A percentile compares a stretch with the other conserved stretches of the same genome.
These are phyloP conservation scores for Erannis defoliaria DNA, from an alignment of 2,888 invertebrate genomes.

Conservation along the genomic window DNA sequence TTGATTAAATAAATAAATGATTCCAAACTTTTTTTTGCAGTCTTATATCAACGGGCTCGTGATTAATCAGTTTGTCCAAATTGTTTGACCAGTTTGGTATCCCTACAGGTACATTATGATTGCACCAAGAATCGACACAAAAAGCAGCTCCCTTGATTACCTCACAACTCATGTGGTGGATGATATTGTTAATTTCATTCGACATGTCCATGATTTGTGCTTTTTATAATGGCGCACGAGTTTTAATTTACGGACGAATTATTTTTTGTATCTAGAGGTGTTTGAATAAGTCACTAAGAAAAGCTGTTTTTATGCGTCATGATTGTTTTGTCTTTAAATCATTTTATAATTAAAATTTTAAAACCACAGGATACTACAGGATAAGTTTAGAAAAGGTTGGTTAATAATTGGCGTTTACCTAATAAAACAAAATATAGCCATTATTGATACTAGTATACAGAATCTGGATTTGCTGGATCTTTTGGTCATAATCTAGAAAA, in stretches of 20 bases:
- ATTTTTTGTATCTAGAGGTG: constrained; percentile 20
- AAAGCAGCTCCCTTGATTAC: constrained; percentile 72
- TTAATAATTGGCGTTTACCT: too few species aligned
- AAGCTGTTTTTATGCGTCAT: neutral
- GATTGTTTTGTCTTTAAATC: too few species aligned
- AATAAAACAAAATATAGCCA: too few species aligned
- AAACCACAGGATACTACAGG: too few species aligned
- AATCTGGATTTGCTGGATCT: too few species aligned
- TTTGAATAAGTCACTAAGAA: constrained; percentile 7
- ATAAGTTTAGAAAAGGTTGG: too few species aligned
- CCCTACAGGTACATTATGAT: constrained; percentile 66
- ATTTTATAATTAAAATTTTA: too few species aligned
- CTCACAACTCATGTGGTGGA: constrained; percentile 62
- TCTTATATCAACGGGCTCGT: too few species aligned
- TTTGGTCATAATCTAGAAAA: too few species aligned
- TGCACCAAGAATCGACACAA: constrained; percentile 68
- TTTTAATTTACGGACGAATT: constrained; percentile 39
- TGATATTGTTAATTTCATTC: constrained; percentile 70
- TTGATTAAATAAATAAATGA: too few species aligned
- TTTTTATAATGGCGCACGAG: constrained; percentile 39
- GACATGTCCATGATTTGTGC: constrained; percentile 61
- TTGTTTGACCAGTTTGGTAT: constrained; percentile 43
- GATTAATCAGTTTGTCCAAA: constrained; percentile 27
- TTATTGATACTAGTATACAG: too few species aligned
- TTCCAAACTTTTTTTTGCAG: too few species aligned